Conservation (phyloP, 2,888 invertebrate genomes). For the Drosophila demipolita region DNA sequence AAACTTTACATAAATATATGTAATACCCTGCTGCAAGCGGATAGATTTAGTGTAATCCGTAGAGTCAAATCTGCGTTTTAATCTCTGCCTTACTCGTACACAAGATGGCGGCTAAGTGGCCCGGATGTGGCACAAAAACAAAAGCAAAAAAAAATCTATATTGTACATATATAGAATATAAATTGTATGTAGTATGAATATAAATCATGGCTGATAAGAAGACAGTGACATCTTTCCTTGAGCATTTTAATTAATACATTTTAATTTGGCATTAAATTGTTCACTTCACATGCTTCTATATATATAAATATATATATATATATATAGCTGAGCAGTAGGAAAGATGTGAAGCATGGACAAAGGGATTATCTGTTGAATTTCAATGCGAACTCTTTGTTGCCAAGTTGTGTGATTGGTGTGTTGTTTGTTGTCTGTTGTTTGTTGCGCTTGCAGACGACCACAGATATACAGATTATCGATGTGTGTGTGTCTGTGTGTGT, state of each 20-base stretch:
- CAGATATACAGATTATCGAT: background rate
- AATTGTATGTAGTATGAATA: constrained; percentile 19
- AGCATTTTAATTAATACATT: constrained; percentile 71
- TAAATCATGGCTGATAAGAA: constrained; percentile 74
- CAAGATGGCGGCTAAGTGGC: constrained; percentile 60
- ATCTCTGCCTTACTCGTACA: constrained; percentile 58
- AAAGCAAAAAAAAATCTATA: constrained; percentile 41
- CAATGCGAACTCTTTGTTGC: constrained; percentile 67
- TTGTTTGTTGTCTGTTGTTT: background rate
- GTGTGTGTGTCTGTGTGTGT: background rate
- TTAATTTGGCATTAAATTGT: constrained; percentile 76
- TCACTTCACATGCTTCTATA: constrained; percentile 5
- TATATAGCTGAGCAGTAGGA: background rate
- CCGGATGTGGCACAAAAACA: constrained; percentile 71
- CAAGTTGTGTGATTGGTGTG: constrained; percentile 15
- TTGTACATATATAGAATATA: constrained; percentile 13
- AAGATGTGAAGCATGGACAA: constrained; percentile 50
- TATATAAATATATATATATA: constrained; percentile 8
- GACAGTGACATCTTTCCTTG: constrained; percentile 38
- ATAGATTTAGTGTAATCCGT: constrained; percentile 4
- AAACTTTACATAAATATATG: background rate
- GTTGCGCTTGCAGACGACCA: background rate
- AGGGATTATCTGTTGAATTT: constrained; percentile 75
- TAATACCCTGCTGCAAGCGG: background rate
- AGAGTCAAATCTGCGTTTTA: constrained; percentile 27